Percentiles rank a stretch among this genome's conserved stretches.
Evolutionary conservation across 2,113 vertebrate species (phyloP).

Genomic region (Percopsis transmontana): DNA sequence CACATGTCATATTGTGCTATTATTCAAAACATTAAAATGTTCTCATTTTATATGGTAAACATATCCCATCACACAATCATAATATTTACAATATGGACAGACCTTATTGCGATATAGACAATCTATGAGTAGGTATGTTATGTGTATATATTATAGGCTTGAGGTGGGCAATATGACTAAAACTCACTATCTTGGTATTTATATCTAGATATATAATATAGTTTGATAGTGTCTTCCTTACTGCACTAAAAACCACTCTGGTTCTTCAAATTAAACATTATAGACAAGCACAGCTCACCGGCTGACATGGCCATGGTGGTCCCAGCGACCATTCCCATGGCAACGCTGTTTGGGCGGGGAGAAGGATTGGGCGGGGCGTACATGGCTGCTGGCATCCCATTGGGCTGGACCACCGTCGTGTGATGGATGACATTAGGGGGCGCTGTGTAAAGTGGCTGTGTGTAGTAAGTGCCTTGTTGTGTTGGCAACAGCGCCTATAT

Average conservation of each 20-base stretch:
- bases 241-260: neutral
- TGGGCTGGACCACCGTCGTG: constrained; percentile 98
- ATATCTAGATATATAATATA: neutral
- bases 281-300: constrained; percentile 73
- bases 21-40: too few relatives aligned
- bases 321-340: constrained; percentile 98
- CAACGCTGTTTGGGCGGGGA: constrained; percentile 84
- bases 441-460: constrained; percentile 95
- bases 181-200: too few relatives aligned
- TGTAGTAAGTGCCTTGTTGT: constrained; percentile 93
- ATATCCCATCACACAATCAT: neutral
- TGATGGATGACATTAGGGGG: constrained; percentile 99
- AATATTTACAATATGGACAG: too few relatives aligned
- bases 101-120: too few relatives aligned
- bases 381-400: constrained; percentile 95
- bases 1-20: neutral
- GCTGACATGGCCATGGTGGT: constrained; percentile 99
- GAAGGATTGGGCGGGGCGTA: constrained; percentile 87
- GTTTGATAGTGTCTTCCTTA: too few relatives aligned
- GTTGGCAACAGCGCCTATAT: constrained; percentile 64
- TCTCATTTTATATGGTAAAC: neutral
- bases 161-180: too few relatives aligned
- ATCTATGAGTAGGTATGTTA: too few relatives aligned
- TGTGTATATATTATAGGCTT: too few relatives aligned
- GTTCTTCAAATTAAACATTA: neutral